phyloP scores from a whole-genome alignment of 1,140 invertebrate species.

The Zaprionus kolodkinae region DNA sequence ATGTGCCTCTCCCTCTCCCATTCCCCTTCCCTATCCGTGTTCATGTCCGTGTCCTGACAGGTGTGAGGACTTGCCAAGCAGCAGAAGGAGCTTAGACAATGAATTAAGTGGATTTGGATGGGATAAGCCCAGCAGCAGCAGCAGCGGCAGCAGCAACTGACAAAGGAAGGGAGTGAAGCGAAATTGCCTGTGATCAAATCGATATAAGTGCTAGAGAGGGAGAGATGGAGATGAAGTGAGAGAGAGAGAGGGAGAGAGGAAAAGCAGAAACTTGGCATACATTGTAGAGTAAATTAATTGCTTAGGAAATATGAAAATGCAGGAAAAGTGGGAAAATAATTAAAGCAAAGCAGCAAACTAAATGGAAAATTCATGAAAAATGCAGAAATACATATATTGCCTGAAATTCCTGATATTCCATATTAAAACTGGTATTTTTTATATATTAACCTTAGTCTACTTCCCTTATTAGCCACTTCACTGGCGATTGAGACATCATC shows the following conservation, averaged over 20 bases:
- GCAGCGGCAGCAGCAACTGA: constrained; percentile 5
- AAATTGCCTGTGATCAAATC: constrained; percentile 7
- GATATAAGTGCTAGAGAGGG: not conserved
- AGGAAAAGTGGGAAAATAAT: not conserved
- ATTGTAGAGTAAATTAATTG: not conserved
- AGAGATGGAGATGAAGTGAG: not conserved
- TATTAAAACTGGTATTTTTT: too few relatives aligned
- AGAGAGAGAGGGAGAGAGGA: not conserved
- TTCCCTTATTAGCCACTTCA: not conserved
- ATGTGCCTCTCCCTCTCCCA: not conserved
- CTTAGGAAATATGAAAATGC: not conserved
- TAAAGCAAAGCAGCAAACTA: too few relatives aligned
- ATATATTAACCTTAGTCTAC: not conserved
- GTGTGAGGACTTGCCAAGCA: constrained; percentile 56
- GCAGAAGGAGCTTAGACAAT: constrained; percentile 51
- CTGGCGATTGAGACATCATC: constrained; percentile 8
- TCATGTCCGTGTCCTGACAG: constrained; percentile 32
- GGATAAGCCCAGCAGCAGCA: constrained; percentile 1
- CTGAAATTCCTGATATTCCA: too few relatives aligned
- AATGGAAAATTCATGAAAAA: not conserved
- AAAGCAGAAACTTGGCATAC: not conserved
- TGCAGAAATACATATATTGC: too few relatives aligned
- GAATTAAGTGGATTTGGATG: constrained; percentile 56
- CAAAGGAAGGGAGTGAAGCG: constrained; percentile 1
- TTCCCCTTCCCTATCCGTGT: not conserved